A percentile compares a stretch with the other conserved stretches of the same genome.
phyloP scores from a whole-genome alignment of 2,888 invertebrate species.

The Leptinotarsa peninsularis region DNA sequence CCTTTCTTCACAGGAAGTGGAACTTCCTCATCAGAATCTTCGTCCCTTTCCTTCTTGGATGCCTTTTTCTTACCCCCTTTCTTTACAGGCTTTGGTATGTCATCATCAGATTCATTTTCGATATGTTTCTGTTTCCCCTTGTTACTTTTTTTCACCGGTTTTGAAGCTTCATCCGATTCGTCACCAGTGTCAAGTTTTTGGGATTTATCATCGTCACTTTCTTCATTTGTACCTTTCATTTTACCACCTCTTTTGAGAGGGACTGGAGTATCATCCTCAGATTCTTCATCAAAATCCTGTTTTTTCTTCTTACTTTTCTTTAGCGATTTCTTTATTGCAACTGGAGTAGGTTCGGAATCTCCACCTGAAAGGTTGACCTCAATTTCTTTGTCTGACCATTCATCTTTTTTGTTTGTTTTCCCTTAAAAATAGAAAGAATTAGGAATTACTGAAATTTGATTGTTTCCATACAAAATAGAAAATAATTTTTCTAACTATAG shows the following conservation, averaged over 20 bases:
- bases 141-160: slow-evolving; percentile 34
- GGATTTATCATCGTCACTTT: slow-evolving; percentile 14
- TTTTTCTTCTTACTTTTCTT: slow-evolving; percentile 63
- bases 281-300: slow-evolving; percentile 47
- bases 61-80: slow-evolving; percentile 34
- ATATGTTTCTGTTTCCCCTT: slow-evolving; percentile 32
- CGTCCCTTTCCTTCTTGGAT: slow-evolving; percentile 21
- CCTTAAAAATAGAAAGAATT: slow-evolving; percentile 25
- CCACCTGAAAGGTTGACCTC: slow-evolving; percentile 61
- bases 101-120: slow-evolving; percentile 33
- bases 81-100: slow-evolving; percentile 34
- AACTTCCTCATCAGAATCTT: slow-evolving; percentile 32
- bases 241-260: slow-evolving; percentile 30
- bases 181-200: slow-evolving; percentile 24
- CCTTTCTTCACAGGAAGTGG: slow-evolving; percentile 28
- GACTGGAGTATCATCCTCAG: slow-evolving; percentile 60
- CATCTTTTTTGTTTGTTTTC: slow-evolving; percentile 53
- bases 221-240: slow-evolving; percentile 19
- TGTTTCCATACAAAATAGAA: neutral
- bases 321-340: slow-evolving; percentile 35
- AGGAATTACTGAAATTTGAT: too few relatives aligned
- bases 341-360: slow-evolving; percentile 44
- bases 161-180: slow-evolving; percentile 28
- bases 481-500: neutral
- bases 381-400: slow-evolving; percentile 58